These are phyloP conservation scores for Plutella xylostella DNA, from an alignment of 2,888 invertebrate genomes.

Conservation along the genomic window DNA sequence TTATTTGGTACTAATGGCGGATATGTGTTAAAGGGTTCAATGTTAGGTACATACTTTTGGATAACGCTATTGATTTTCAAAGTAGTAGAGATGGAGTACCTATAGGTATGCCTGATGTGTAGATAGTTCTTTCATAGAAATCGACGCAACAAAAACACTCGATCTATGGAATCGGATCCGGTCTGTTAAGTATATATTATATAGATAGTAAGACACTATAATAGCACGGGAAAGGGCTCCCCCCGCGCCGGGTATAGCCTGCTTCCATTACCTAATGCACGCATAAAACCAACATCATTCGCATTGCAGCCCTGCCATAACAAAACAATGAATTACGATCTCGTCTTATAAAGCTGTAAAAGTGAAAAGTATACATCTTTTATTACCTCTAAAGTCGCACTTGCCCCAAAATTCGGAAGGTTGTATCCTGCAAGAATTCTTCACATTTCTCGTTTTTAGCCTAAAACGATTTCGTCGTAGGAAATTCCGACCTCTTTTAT, in stretches of 20 bases:
- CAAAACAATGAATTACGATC: slow-evolving; percentile 61
- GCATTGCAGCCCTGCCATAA: slow-evolving; percentile 32
- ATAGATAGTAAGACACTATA: too few relatives aligned
- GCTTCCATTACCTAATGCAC: slow-evolving; percentile 59
- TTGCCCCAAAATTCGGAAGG: slow-evolving; percentile 35
- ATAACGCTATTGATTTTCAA: too few relatives aligned
- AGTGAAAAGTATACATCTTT: slow-evolving; percentile 55
- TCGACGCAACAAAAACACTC: too few relatives aligned
- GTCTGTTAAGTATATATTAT: too few relatives aligned
- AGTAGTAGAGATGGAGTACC: too few relatives aligned
- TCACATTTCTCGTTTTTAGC: slow-evolving; percentile 26
- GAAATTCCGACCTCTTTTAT: slow-evolving; percentile 15
- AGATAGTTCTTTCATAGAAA: too few relatives aligned
- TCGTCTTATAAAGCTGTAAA: slow-evolving; percentile 45
- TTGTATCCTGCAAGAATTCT: slow-evolving; percentile 30
- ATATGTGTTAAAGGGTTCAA: too few relatives aligned
- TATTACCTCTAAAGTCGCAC: slow-evolving; percentile 48
- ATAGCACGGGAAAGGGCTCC: too few relatives aligned
- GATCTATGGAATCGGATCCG: too few relatives aligned
- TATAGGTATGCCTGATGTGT: too few relatives aligned
- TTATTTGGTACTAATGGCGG: too few relatives aligned
- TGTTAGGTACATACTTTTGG: too few relatives aligned
- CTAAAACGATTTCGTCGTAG: slow-evolving; percentile 30
- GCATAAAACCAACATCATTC: slow-evolving; percentile 37
- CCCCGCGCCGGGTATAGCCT: slow-evolving; percentile 16